phyloP scores from a whole-genome alignment of 1,140 invertebrate genomes.

The Solenopsis invicta region DNA sequence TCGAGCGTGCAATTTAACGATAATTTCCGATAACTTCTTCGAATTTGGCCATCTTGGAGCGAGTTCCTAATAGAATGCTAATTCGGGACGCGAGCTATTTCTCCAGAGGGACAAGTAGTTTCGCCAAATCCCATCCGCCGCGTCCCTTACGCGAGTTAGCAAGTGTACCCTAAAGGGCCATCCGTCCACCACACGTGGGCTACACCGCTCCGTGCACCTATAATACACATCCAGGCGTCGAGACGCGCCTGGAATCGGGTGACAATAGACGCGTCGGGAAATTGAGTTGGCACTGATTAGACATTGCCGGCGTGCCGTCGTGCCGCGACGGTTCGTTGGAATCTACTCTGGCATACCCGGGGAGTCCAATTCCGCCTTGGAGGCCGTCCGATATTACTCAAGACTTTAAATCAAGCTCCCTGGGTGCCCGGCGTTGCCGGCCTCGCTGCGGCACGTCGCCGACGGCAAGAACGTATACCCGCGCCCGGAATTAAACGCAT shows the following conservation, averaged over 20 bases:
- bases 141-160: conserved; percentile 2
- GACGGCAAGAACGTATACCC: conserved; percentile 21
- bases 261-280: conserved; percentile 81
- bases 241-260: conserved; percentile 77
- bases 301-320: conserved; percentile 84
- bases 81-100: conserved; percentile 27
- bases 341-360: conserved; percentile 79
- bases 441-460: background rate
- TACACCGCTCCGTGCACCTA: background rate
- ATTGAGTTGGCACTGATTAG: conserved; percentile 86
- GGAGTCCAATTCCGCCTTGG: conserved; percentile 72
- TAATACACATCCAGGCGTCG: conserved; percentile 61
- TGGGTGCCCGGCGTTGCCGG: background rate
- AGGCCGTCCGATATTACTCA: conserved; percentile 71
- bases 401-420: conserved; percentile 70
- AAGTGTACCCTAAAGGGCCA: background rate
- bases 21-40: conserved; percentile 18
- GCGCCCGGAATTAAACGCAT: conserved; percentile 47
- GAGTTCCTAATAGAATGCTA: conserved; percentile 22
- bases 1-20: background rate
- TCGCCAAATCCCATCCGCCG: background rate
- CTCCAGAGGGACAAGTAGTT: conserved; percentile 5
- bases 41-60: background rate
- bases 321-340: conserved; percentile 81
- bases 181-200: background rate